These are phyloP conservation scores for Orius insidiosus DNA, from an alignment of 1,140 invertebrate species.

Conservation along the genomic window DNA sequence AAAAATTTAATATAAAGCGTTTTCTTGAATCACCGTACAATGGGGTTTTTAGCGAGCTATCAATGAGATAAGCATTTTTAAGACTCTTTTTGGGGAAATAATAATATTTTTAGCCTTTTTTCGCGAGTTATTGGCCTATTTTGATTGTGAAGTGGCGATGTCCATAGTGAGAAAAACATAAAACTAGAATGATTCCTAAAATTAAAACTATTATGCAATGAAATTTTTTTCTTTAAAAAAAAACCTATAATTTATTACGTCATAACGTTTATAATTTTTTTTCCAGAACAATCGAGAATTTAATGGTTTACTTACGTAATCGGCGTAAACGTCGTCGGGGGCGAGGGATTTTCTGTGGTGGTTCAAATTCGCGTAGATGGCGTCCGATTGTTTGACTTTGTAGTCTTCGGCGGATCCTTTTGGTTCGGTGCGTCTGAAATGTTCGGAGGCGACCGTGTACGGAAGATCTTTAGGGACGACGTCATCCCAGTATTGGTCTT, in stretches of 20 bases:
- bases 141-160: no score
- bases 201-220: no score
- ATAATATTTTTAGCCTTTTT: no score
- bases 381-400: constrained; percentile 64
- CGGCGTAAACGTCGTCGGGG: constrained; percentile 63
- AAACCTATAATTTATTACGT: constrained; percentile 9
- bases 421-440: constrained; percentile 60
- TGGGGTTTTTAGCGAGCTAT: no score
- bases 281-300: not conserved
- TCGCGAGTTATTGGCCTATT: no score
- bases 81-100: no score
- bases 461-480: constrained; percentile 74
- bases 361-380: constrained; percentile 55
- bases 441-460: constrained; percentile 68
- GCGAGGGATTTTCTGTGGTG: constrained; percentile 36
- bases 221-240: constrained; percentile 3
- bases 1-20: no score
- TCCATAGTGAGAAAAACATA: no score
- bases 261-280: constrained; percentile 7
- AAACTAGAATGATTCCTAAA: no score
- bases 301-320: constrained; percentile 22
- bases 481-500: constrained; percentile 81
- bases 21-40: no score
- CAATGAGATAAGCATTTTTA: no score
- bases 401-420: constrained; percentile 69